Conservation (phyloP, 2,797 vertebrate genomes). For the Lophura swinhoii region DNA sequence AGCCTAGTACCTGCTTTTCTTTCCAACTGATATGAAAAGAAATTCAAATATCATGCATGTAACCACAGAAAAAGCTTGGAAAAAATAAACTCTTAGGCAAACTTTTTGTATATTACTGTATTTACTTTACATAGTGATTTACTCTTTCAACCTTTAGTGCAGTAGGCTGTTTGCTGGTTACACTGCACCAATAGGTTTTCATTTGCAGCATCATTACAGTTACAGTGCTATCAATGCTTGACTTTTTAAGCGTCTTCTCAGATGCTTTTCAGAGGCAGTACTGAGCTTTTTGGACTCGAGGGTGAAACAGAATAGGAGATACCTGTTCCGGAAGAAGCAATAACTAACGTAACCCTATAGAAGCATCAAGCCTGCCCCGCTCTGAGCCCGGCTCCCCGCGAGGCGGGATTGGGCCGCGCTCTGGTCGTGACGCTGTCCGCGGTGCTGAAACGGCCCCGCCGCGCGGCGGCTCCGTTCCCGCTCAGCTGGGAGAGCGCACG, state of each 20-base stretch:
- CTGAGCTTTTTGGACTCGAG: background rate
- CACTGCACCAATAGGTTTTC: too few relatives aligned
- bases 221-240: background rate
- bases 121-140: background rate
- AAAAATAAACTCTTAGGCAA: background rate
- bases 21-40: background rate
- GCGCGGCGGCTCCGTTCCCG: background rate
- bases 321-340: background rate
- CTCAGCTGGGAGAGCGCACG: background rate
- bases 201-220: background rate
- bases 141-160: background rate
- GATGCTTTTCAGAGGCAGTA: background rate
- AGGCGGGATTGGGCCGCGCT: background rate
- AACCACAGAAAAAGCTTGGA: background rate
- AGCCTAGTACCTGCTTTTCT: background rate
- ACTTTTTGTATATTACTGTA: background rate
- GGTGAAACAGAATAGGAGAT: rapidly evolving
- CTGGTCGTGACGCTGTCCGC: background rate
- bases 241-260: background rate
- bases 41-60: background rate
- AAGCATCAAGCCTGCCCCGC: rapidly evolving
- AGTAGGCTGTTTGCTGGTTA: background rate
- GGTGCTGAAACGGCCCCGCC: background rate
- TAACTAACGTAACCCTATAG: rapidly evolving
- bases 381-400: background rate